Base-by-base conservation (phyloP, 2,113 vertebrate genomes). In the Channa argus region DNA sequence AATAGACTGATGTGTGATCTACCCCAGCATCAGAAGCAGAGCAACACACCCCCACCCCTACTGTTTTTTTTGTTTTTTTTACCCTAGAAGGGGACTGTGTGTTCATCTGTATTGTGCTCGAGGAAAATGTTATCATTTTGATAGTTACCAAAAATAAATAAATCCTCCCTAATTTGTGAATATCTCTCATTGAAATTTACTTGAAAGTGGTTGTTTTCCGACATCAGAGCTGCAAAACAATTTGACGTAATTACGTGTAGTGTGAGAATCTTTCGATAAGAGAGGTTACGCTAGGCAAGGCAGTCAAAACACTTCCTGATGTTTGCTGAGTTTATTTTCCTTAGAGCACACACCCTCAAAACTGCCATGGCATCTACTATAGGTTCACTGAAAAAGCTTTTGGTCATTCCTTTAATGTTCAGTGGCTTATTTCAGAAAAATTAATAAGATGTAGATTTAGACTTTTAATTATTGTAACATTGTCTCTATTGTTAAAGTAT, bases 101-200 rank as follows among this genome's bases (percentile, higher is more conserved):
- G 64, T 89, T 86, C 91, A 68, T 91, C 87, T 88, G 76, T 59
- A 63, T 70, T 83, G 46, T 54, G 71, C 63, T 80, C 8, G 2
- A 87, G 77, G 72, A 90, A 74, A 85, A 86, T 83, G 59, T 86
- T 68, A 86, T 73, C 68, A 56, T 89, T 91, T 87, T 86, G 78
- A 85, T 86, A 66, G 39, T 71, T 87, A 84, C 79, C n/a, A 24
- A 24, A 51, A 51, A 51, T 0, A 89, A 87, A 85, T 74, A 86
- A 83, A 74, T 56, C 50, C 36, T 47, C 39, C 55, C 15, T 82
- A 80, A 87, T 86, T 85, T 81, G 54, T 64, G 63, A 88, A 69
- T 74, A 82, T 88, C 55, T 86, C 54, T 77, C 45, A 78, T 61
- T 82, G 68, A 79, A 69, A 83, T 52, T 49, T 47, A 61, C 45